phyloP scores from a whole-genome alignment of 2,113 vertebrate species.

The Corythornis cristatus region DNA sequence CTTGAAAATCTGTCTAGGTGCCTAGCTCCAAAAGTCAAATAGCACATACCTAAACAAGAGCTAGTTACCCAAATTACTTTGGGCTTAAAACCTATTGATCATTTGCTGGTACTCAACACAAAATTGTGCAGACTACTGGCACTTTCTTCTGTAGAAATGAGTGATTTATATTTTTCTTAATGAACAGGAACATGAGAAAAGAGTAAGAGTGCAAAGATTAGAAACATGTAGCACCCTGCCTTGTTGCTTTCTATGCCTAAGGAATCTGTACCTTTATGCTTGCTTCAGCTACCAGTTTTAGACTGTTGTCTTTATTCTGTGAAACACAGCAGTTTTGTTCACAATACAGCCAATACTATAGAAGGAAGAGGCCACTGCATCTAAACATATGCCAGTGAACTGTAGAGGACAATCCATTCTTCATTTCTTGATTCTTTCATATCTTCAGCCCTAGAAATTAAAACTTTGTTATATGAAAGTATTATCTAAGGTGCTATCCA shows the following conservation, averaged over 20 bases:
- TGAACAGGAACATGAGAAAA: fast-evolving
- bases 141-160: not conserved
- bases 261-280: not conserved
- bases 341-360: not conserved
- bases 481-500: not conserved
- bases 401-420: not conserved
- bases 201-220: not conserved
- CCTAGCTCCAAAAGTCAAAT: not conserved
- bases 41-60: not conserved
- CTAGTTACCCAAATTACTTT: not conserved
- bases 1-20: not conserved
- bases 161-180: not conserved
- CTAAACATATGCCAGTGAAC: not conserved
- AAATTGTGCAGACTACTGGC: not conserved
- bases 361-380: not conserved
- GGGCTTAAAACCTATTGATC: not conserved
- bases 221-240: not conserved
- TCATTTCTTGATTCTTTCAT: not conserved
- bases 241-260: not conserved
- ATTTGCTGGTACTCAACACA: not conserved
- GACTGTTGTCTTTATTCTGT: not conserved
- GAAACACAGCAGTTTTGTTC: not conserved
- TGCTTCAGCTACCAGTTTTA: not conserved
- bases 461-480: not conserved
- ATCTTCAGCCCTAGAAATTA: not conserved